phyloP scores from a whole-genome alignment of 1,140 invertebrate genomes.

The Diachasma alloeum region DNA sequence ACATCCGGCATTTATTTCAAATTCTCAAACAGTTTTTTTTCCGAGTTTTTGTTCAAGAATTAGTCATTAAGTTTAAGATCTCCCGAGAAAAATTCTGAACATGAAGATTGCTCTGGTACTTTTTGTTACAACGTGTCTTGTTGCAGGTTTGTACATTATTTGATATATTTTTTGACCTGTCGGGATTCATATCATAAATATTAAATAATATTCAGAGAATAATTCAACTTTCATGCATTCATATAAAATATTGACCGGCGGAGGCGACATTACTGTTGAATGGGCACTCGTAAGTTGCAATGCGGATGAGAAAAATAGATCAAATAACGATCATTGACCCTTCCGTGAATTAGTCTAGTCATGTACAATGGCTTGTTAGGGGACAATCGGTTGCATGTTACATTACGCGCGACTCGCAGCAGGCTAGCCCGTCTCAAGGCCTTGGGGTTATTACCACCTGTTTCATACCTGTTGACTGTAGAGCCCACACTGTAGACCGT shows the following conservation, averaged over 20 bases:
- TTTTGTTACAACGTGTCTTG: slow-evolving; percentile 50
- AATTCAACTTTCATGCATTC: no score
- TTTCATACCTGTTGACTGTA: slow-evolving; percentile 29
- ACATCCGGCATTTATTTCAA: slow-evolving; percentile 58
- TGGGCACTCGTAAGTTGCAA: no score
- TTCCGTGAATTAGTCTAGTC: neutral
- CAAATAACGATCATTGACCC: neutral
- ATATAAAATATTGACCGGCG: neutral
- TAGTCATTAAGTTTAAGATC: neutral
- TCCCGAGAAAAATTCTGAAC: slow-evolving; percentile 44
- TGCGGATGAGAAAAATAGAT: neutral
- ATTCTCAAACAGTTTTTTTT: slow-evolving; percentile 38
- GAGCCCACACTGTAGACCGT: neutral
- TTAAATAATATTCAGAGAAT: no score
- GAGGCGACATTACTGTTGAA: neutral
- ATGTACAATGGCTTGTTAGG: neutral
- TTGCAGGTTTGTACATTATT: slow-evolving; percentile 52
- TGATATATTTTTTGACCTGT: neutral
- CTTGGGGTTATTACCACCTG: slow-evolving; percentile 63
- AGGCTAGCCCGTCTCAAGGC: slow-evolving; percentile 57
- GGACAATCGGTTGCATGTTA: slow-evolving; percentile 25
- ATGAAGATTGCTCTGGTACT: slow-evolving; percentile 58
- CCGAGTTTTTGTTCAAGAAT: neutral
- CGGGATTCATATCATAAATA: no score
- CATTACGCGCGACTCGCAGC: slow-evolving; percentile 22